Conservation (phyloP, 2,797 vertebrate genomes). For the Diplodus sargus region DNA sequence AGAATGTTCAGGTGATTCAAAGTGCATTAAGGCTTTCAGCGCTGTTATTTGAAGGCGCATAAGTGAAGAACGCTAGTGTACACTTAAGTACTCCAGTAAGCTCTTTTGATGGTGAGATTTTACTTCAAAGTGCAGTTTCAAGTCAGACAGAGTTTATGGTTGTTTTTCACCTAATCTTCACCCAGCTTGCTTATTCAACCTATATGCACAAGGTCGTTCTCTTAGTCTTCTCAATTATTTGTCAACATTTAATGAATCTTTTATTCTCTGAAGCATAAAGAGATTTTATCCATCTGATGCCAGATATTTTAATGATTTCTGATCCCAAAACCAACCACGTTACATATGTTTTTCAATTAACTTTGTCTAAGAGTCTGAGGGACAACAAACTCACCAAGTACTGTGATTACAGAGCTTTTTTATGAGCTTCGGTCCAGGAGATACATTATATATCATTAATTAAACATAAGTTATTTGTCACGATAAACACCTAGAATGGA, state of each 20-base stretch:
- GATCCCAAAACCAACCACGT: not conserved
- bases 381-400: too few species aligned
- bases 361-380: not conserved
- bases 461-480: not conserved
- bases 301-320: not conserved
- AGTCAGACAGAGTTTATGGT: not conserved
- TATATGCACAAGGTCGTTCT: not conserved
- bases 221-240: not conserved
- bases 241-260: not conserved
- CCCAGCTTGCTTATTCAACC: not conserved
- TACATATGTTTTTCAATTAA: too few species aligned
- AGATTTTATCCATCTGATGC: not conserved
- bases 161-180: not conserved
- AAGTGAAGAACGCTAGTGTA: not conserved
- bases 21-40: not conserved
- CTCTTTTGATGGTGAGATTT: not conserved
- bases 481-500: not conserved
- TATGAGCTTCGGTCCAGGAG: not conserved
- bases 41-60: slow-evolving; percentile 7
- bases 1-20: slow-evolving; percentile 16
- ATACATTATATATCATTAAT: not conserved
- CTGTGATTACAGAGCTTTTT: too few species aligned
- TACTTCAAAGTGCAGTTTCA: not conserved
- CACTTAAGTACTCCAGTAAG: not conserved
- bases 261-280: not conserved